phyloP scores from a whole-genome alignment of 2,797 vertebrate genomes.

The Macrochelys suwanniensis region DNA sequence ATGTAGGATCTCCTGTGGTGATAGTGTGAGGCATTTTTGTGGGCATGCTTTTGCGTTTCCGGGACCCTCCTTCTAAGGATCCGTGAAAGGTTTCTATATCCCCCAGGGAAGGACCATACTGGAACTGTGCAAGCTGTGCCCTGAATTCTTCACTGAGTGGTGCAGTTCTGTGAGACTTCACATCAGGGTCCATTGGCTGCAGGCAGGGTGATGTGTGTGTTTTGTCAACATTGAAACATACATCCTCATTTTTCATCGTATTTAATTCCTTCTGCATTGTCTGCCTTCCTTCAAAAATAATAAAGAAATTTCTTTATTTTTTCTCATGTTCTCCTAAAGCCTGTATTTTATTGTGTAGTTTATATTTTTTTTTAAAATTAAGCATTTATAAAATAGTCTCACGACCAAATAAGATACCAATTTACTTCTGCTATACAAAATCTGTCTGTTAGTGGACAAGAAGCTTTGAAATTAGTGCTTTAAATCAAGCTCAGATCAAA shows the following conservation, averaged over 20 bases:
- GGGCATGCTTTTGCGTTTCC: slow-evolving; percentile 90
- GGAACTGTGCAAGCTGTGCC: slow-evolving; percentile 76
- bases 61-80: slow-evolving; percentile 86
- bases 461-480: background rate
- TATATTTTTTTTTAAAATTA: background rate
- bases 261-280: slow-evolving; percentile 67
- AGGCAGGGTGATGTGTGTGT: slow-evolving; percentile 70
- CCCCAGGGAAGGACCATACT: slow-evolving; percentile 73
- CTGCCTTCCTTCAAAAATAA: slow-evolving; percentile 73
- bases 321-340: background rate
- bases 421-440: background rate
- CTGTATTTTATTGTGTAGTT: background rate
- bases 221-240: slow-evolving; percentile 66
- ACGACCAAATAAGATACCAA: background rate
- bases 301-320: background rate
- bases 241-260: slow-evolving; percentile 82
- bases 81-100: slow-evolving; percentile 77
- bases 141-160: slow-evolving; percentile 80
- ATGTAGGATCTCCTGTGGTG: slow-evolving; percentile 45
- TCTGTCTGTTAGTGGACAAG: background rate
- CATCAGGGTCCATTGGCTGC: slow-evolving; percentile 76
- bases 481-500: background rate
- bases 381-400: background rate
- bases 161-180: slow-evolving; percentile 79
- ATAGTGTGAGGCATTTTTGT: slow-evolving; percentile 83